phyloP scores from a whole-genome alignment of 2,797 vertebrate species.

The Clarias pachynema region DNA sequence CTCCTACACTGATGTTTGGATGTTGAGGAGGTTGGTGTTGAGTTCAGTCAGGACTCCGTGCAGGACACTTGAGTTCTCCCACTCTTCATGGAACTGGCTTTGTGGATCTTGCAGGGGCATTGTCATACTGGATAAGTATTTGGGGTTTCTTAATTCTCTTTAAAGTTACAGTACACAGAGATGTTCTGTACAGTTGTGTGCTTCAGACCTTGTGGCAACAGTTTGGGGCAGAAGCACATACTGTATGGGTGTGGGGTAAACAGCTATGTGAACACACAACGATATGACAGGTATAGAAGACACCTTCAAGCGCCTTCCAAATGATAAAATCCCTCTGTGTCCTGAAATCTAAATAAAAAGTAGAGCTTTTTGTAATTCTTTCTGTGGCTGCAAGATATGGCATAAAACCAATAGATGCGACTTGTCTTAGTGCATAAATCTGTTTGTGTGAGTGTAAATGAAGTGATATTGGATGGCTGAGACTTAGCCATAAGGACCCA shows the following conservation, averaged over 20 bases:
- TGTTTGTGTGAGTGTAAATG: neutral
- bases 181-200: too few species aligned
- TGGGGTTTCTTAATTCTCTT: neutral
- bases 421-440: neutral
- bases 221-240: neutral
- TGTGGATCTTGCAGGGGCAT: neutral
- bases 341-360: neutral
- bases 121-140: neutral
- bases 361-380: neutral
- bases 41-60: neutral
- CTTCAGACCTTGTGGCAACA: neutral
- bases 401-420: neutral
- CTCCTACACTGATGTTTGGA: neutral
- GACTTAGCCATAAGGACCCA: constrained; percentile 4
- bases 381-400: neutral
- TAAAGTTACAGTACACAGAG: too few species aligned
- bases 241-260: neutral
- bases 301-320: neutral
- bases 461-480: neutral
- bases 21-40: neutral
- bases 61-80: neutral
- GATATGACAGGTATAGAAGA: neutral
- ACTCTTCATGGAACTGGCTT: neutral
- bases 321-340: neutral
- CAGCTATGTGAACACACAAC: neutral